phyloP scores from a whole-genome alignment of 2,113 vertebrate genomes.

The Pseudolaguvia tuberculata region DNA sequence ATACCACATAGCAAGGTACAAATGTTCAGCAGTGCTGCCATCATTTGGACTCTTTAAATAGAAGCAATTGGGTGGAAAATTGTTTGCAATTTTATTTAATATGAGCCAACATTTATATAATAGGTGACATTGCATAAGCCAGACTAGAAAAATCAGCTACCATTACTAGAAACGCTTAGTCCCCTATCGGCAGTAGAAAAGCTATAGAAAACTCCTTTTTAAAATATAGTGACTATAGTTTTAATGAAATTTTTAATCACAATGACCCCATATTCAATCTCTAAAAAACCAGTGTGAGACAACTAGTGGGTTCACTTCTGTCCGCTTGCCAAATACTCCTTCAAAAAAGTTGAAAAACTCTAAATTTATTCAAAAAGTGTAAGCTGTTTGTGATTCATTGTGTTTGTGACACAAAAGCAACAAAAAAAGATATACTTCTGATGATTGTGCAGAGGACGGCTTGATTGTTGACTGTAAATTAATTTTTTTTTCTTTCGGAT shows the following conservation, averaged over 20 bases:
- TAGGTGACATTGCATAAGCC: not conserved
- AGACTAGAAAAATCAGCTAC: not conserved
- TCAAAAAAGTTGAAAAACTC: conserved; percentile 27
- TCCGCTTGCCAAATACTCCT: conserved; percentile 25
- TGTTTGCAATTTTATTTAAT: not conserved
- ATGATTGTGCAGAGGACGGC: not conserved
- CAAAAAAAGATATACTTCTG: not conserved
- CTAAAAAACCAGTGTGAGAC: conserved; percentile 16
- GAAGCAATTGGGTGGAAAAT: not conserved
- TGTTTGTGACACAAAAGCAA: too few species aligned
- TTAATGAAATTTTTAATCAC: conserved; percentile 18
- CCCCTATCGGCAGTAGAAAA: not conserved
- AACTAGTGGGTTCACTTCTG: not conserved
- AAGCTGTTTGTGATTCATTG: not conserved
- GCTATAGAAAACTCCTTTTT: not conserved
- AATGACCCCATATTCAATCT: conserved; percentile 21
- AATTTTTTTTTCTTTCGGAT: too few species aligned
- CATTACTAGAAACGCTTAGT: not conserved
- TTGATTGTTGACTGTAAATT: not conserved
- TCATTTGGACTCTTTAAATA: not conserved
- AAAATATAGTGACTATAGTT: not conserved
- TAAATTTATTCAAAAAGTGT: not conserved
- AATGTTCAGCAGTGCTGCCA: not conserved
- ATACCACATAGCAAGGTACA: not conserved
- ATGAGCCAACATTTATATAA: conserved; percentile 13